Evolutionary conservation across 1,140 invertebrate genomes (phyloP).

Genomic region (Bombus terrestris): DNA sequence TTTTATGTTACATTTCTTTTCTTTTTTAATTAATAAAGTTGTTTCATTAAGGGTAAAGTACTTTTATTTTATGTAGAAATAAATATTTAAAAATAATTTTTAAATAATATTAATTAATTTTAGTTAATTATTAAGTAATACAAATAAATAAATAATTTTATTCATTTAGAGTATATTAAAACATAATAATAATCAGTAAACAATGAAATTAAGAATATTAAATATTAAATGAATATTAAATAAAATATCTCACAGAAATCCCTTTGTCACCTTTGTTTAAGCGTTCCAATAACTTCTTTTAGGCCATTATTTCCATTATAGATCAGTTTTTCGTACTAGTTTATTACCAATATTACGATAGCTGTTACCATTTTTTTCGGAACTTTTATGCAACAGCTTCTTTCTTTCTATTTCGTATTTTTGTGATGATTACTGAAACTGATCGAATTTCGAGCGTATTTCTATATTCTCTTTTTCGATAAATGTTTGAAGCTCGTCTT

Average conservation of each 20-base stretch:
- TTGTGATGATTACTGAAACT: neutral
- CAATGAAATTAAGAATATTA: too few relatives aligned
- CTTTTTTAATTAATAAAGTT: too few relatives aligned
- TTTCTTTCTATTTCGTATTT: neutral
- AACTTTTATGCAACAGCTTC: neutral
- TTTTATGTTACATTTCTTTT: too few relatives aligned
- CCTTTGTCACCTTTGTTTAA: neutral
- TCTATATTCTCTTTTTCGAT: neutral
- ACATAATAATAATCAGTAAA: too few relatives aligned
- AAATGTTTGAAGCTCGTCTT: neutral
- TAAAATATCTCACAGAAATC: neutral
- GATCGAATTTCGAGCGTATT: neutral
- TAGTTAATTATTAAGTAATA: too few relatives aligned
- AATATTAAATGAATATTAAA: neutral
- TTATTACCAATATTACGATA: neutral
- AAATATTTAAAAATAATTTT: too few relatives aligned
- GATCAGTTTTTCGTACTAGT: neutral
- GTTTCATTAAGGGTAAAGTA: too few relatives aligned
- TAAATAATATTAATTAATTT: too few relatives aligned
- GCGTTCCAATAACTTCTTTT: neutral
- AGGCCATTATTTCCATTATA: neutral
- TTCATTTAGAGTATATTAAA: too few relatives aligned
- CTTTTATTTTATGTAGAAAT: too few relatives aligned
- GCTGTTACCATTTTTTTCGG: neutral
- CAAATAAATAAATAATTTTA: too few relatives aligned